These are phyloP conservation scores for Petromus typicus DNA, from an alignment of 2,113 vertebrate genomes.

Conservation along the genomic window DNA sequence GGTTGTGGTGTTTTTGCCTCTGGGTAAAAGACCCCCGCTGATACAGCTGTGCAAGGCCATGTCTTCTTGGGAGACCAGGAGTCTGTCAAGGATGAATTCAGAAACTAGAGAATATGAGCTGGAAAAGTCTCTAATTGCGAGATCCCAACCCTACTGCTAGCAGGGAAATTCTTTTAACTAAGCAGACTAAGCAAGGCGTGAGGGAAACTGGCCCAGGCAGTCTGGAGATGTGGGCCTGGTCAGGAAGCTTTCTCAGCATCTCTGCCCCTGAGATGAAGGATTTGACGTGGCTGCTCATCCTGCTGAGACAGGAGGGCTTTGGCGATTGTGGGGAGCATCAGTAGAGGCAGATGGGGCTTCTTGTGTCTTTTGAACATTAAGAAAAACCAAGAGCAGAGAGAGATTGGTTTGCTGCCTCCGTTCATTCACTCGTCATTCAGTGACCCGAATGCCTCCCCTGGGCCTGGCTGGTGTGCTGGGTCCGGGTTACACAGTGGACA, in stretches of 20 bases:
- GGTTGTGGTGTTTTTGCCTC: constrained; percentile 37
- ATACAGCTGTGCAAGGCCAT: neutral
- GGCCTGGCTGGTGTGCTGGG: neutral
- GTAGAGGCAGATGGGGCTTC: neutral
- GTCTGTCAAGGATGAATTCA: constrained; percentile 53
- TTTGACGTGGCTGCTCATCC: neutral
- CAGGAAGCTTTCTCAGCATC: neutral
- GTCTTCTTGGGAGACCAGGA: constrained; percentile 33
- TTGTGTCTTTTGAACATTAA: constrained; percentile 36
- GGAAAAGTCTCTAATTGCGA: neutral
- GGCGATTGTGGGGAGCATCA: neutral
- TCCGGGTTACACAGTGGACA: neutral
- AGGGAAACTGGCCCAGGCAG: neutral
- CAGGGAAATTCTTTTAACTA: constrained; percentile 10
- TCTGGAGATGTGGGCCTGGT: neutral
- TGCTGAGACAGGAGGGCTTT: constrained; percentile 38
- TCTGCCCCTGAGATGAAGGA: neutral
- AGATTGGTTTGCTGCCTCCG: neutral
- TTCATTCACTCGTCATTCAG: neutral
- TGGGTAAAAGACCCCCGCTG: neutral
- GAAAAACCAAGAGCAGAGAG: neutral
- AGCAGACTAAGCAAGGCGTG: neutral
- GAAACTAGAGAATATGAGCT: constrained; percentile 21
- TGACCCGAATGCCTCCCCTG: neutral
- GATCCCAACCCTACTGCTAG: constrained; percentile 32